These are phyloP conservation scores for Molothrus ater DNA, from an alignment of 2,797 vertebrate species.

Conservation along the genomic window DNA sequence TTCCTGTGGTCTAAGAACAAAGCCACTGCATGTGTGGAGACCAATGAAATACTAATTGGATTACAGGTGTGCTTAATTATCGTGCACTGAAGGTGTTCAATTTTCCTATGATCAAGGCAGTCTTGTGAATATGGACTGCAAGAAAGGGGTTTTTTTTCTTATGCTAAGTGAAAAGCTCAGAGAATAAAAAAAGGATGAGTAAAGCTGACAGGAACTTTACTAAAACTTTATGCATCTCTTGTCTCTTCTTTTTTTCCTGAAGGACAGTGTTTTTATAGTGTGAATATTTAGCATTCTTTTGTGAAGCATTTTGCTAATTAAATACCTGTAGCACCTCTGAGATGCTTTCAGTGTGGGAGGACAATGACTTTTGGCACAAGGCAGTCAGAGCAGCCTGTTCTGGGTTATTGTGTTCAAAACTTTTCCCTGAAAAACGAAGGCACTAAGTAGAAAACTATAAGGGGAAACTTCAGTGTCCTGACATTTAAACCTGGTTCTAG, in stretches of 20 bases:
- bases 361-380: not conserved
- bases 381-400: not conserved
- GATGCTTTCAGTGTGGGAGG: not conserved
- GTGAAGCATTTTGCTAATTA: not conserved
- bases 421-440: not conserved
- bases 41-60: constrained; percentile 26
- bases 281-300: not conserved
- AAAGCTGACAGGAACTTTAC: not conserved
- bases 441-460: not conserved
- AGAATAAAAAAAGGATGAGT: not conserved
- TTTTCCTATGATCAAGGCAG: not conserved
- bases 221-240: not conserved
- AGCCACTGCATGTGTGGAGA: not conserved
- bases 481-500: not conserved
- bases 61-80: constrained; percentile 32
- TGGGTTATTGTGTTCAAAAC: not conserved
- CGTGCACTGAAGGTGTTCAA: not conserved
- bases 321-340: not conserved
- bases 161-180: not conserved
- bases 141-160: not conserved
- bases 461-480: not conserved
- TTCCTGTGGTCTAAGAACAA: constrained; percentile 27
- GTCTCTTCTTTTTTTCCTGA: not conserved
- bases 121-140: not conserved
- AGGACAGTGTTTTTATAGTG: not conserved